Evolutionary conservation across 2,888 invertebrate genomes (phyloP).

Genomic region (Nematopogon swammerdamellus): DNA sequence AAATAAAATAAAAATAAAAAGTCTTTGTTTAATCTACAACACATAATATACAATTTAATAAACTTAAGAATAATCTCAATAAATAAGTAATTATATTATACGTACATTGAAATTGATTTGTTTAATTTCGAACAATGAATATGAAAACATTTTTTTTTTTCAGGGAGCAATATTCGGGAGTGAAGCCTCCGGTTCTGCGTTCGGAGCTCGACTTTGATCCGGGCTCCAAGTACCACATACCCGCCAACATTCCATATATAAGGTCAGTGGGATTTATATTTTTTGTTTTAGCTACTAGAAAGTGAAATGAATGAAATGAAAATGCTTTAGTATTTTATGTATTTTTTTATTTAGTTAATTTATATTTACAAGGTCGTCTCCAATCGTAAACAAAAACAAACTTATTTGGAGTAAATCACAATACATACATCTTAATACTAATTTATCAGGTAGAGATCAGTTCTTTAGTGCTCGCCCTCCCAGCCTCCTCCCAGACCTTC

Average conservation of each 20-base stretch:
- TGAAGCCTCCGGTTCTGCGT: slow-evolving; percentile 80
- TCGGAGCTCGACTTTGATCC: slow-evolving; percentile 90
- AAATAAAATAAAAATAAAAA: too few relatives aligned
- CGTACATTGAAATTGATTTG: too few relatives aligned
- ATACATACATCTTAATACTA: slow-evolving; percentile 51
- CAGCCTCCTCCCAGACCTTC: slow-evolving; percentile 9
- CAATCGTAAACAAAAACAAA: slow-evolving; percentile 30
- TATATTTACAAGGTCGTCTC: slow-evolving; percentile 16
- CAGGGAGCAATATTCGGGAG: slow-evolving; percentile 80
- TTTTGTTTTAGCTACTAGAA: too few relatives aligned
- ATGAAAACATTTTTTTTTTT: too few relatives aligned
- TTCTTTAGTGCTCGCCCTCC: slow-evolving; percentile 17
- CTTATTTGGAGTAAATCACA: slow-evolving; percentile 38
- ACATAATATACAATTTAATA: too few relatives aligned
- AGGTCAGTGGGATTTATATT: too few relatives aligned
- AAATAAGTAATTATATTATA: too few relatives aligned
- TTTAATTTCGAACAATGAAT: too few relatives aligned
- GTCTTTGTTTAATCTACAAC: too few relatives aligned
- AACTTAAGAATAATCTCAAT: too few relatives aligned
- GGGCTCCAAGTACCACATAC: slow-evolving; percentile 90
- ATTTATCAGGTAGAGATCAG: slow-evolving; percentile 42
- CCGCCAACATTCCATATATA: slow-evolving; percentile 86
- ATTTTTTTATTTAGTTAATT: slow-evolving; percentile 1
- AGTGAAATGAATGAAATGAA: too few relatives aligned
- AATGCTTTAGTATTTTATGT: too few relatives aligned